Evolutionary conservation across 2,797 vertebrate genomes (phyloP).

Genomic region (Enteromius unitaeniatus): DNA sequence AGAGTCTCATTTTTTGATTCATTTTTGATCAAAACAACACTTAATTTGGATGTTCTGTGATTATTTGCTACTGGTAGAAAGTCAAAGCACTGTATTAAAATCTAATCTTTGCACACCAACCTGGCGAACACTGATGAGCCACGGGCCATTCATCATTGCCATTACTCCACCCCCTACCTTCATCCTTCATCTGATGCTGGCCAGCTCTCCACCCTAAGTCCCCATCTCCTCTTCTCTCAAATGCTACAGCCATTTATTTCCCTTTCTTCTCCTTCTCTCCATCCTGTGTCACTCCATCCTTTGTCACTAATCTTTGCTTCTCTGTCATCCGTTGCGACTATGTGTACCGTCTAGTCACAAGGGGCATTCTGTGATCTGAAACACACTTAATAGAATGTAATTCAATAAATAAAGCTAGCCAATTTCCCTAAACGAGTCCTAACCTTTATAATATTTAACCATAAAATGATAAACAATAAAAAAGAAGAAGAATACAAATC

Average conservation of each 20-base stretch:
- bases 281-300: constrained; percentile 25
- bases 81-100: constrained; percentile 80
- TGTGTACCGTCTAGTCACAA: constrained; percentile 31
- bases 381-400: neutral
- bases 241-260: constrained; percentile 67
- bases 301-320: constrained; percentile 37
- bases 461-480: neutral
- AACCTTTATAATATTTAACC: neutral
- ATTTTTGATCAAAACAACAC: constrained; percentile 77
- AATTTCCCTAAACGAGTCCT: neutral
- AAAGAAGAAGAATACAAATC: neutral
- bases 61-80: constrained; percentile 76
- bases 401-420: neutral
- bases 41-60: constrained; percentile 77
- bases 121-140: constrained; percentile 80
- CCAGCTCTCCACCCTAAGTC: constrained; percentile 67
- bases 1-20: constrained; percentile 72
- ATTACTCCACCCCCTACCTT: constrained; percentile 80
- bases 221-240: constrained; percentile 67
- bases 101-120: constrained; percentile 85
- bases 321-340: constrained; percentile 61
- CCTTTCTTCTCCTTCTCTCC: constrained; percentile 57
- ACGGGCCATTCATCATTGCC: constrained; percentile 83
- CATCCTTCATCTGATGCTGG: constrained; percentile 73
- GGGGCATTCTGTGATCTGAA: constrained; percentile 36